Base-by-base conservation (phyloP, 2,888 invertebrate genomes). In the Synergus laeviventris region DNA sequence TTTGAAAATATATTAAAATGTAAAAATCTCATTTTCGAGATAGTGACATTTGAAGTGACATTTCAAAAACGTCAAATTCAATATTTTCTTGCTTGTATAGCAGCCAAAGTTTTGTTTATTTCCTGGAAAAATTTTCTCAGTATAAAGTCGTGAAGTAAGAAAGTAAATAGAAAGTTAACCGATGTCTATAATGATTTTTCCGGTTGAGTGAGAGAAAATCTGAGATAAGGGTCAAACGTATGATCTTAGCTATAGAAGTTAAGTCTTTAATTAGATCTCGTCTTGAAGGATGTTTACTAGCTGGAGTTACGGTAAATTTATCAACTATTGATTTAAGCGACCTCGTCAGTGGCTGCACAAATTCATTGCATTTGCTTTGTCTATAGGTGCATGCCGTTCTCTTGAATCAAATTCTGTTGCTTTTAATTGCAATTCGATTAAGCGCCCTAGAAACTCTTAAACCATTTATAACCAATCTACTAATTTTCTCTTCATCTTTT, bases 351-450 rank as follows among this genome's bases (percentile, higher is more conserved):
- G 14, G 31, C 49, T 49, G 31, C 31, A 49, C 45, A 70, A 70
- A 24, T 70, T 70, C n/a, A 70, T 70, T 31, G 49, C 49, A 70
- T 70, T 70, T 70, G 45, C 70, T 70, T 49, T 70, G 49, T 70
- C n/a, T 31, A n/a, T n/a, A 45, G 45, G 11, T 70, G 31, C 45
- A 49, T 45, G 16, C n/a, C 31, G 39, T 64, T 66, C 16, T 11
- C 24, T 8, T 8, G 11, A 70, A 49, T 70, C 49, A 70, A 70
- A 49, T 70, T 70, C 31, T 70, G 70, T 49, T 70, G 49, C 49
- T 49, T 70, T 70, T 70, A 49, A 70, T 70, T 49, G 36, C 16
- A 70, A 70, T 24, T 49, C 70, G 49, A 70, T 70, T 45, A 49
- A 49, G 49, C 31, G 45, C 31, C 16, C 66, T 16, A 45, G 49